Base-by-base conservation (phyloP, 2,888 invertebrate genomes). In the Drosophila differens region DNA sequence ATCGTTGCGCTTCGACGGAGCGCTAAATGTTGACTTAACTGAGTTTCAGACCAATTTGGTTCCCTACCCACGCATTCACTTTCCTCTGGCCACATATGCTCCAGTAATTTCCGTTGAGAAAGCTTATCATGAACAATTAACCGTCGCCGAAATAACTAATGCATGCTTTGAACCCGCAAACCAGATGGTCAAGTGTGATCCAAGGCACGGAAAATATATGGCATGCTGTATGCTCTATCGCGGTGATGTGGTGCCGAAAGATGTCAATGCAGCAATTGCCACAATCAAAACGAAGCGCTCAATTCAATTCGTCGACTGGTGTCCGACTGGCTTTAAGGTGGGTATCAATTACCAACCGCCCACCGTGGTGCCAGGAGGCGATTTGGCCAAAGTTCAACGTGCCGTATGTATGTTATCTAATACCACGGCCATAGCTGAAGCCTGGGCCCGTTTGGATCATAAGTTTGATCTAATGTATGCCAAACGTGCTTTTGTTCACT, bases 381-480 rank as follows among this genome's bases (percentile, higher is more conserved):
- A 98, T 93, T 94, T 97, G 90, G 98, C 98, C 75, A 98, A 98
- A 94, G 98, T 98, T 2, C 97, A 98, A 93, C 95, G 98, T 61
- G 98, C 98, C 19, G 98, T 99, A 12, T 99, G 99, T 95, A 99
- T 99, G 98, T 94, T 99, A 93, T 98, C 98, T 90, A 99, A 99
- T 94, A 99, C 98, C 57, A 99, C 98, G 1, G 98, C 98, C 79
- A 98, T 99, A 91, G 98, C 98, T 5, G 98, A 98, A 93, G 98
- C 98, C 37, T 99, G 98, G 98, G 98, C 98, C 64, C 95, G 97
- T 85, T 94, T 99, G 72, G 97, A 98, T 94, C 97, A 97, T 94
- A 99, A 99, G 93, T 98, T 99, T 93, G 98, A 99, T 94, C 94
- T 99, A 89, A 98, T 99, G 98, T 99, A 98, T 94, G 97, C 98